phyloP scores from a whole-genome alignment of 35 echinoderm and acorn worm species.

The Amphiura filiformis region DNA sequence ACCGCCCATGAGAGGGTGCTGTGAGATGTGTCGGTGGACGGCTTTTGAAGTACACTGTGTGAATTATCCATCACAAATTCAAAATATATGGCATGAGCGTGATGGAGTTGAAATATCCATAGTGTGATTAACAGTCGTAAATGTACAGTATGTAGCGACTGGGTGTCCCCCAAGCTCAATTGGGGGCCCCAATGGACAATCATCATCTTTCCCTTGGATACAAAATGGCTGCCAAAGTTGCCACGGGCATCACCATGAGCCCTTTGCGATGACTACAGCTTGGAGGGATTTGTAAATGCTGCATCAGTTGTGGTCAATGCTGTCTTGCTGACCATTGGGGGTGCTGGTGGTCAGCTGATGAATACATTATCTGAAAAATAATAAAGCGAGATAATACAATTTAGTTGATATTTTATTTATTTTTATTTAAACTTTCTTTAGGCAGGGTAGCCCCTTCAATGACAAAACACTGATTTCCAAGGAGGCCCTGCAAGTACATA shows the following conservation, averaged over 20 bases:
- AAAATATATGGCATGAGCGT: background rate
- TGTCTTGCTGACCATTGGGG: too few relatives aligned
- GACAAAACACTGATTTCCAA: too few relatives aligned
- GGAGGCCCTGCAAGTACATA: too few relatives aligned
- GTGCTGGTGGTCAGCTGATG: too few relatives aligned
- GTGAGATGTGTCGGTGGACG: constrained; percentile 15
- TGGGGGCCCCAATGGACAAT: background rate
- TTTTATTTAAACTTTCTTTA: too few relatives aligned
- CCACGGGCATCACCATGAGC: background rate
- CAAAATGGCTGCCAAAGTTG: background rate
- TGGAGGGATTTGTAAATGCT: too few relatives aligned
- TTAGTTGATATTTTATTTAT: too few relatives aligned
- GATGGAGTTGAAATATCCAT: background rate
- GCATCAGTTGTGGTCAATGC: too few relatives aligned
- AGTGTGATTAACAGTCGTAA: background rate
- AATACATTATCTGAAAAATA: too few relatives aligned
- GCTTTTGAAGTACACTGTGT: background rate
- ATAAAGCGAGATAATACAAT: too few relatives aligned
- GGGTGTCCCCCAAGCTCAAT: background rate
- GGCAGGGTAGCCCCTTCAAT: too few relatives aligned
- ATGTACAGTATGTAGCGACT: background rate
- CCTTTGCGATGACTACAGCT: too few relatives aligned
- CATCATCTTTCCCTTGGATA: background rate
- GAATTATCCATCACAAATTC: background rate
- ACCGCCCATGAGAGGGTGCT: constrained; percentile 89